Conservation (phyloP, 2,797 vertebrate species). For the Esox lucius region DNA sequence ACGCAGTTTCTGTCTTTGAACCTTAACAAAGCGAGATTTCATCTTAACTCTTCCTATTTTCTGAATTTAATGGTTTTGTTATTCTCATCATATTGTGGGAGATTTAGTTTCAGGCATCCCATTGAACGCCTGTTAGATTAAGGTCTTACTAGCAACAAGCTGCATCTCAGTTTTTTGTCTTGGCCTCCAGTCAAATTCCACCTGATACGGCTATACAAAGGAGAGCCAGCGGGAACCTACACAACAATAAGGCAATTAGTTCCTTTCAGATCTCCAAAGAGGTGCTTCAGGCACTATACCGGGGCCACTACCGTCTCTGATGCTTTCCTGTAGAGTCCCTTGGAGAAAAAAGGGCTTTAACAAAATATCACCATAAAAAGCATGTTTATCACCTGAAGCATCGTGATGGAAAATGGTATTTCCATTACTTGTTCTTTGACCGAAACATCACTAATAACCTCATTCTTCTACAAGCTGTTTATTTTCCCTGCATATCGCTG, state of each 20-base stretch:
- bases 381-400: background rate
- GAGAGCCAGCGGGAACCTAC: conserved; percentile 25
- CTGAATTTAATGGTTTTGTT: no score
- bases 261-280: conserved; percentile 27
- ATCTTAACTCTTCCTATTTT: no score
- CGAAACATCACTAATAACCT: background rate
- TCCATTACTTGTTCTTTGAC: background rate
- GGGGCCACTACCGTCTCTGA: background rate
- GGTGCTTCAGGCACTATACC: conserved; percentile 20
- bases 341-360: background rate
- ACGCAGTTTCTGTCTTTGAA: no score
- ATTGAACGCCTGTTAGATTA: no score
- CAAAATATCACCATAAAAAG: background rate
- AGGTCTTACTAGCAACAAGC: background rate
- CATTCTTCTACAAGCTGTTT: background rate
- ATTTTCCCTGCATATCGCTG: background rate
- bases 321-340: conserved; percentile 13
- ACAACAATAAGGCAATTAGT: conserved; percentile 25
- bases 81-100: no score
- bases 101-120: no score
- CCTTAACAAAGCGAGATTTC: no score
- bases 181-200: conserved; percentile 16
- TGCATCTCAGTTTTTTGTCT: background rate
- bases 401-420: background rate
- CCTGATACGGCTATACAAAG: conserved; percentile 24